Base-by-base conservation (phyloP, 2,888 invertebrate species). In the Oligia fasciuncula region DNA sequence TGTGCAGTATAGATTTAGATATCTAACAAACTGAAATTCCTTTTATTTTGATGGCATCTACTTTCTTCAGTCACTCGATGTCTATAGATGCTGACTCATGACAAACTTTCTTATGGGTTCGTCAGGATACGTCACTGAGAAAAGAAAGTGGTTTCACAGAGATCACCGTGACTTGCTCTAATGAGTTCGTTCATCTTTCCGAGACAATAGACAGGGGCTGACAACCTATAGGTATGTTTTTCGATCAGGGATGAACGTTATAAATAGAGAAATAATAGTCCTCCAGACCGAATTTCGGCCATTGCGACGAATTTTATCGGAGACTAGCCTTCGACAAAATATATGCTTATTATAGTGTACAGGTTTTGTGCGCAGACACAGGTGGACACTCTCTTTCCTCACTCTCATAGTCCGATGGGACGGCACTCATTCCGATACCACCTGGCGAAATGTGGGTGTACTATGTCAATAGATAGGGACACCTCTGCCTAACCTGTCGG, bases 91-190 rank as follows among this genome's bases (percentile, higher is more conserved):
- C 81, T 73, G 75, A 78, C 40, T 87, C 81, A 83, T 71, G 82
- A 70, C 76, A 77, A 75, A 73, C 66, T 80, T 79, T 60, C 69
- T 79, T 76, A 79, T 71, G 68, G 11, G 51, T 63, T 54, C 60
- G 51, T 73, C 73, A 51, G 17, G 29, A 19, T 40, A 77, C 73
- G 67, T 62, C 67, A 66, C 57, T 62, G 43, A 67, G 80, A 72
- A 79, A 85, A 84, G 73, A 81, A 82, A 79, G 67, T 75, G 69
- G 76, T 78, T 82, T 66, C 76, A 49, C 65, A 19, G 60, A 73
- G 68, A 80, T 85, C 84, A 88, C 54, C 74, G 65, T 88, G 88
- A 88, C 88, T 88, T 81, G 86, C 83, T 81, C 54, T 67, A 79
- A 75, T 29, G 60, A 83, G 75, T 82, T 43, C 72, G 80, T 67